These are phyloP conservation scores for Zoanthus solanderi DNA, from an alignment of 92 coral and sea anemone genomes.

Conservation along the genomic window DNA sequence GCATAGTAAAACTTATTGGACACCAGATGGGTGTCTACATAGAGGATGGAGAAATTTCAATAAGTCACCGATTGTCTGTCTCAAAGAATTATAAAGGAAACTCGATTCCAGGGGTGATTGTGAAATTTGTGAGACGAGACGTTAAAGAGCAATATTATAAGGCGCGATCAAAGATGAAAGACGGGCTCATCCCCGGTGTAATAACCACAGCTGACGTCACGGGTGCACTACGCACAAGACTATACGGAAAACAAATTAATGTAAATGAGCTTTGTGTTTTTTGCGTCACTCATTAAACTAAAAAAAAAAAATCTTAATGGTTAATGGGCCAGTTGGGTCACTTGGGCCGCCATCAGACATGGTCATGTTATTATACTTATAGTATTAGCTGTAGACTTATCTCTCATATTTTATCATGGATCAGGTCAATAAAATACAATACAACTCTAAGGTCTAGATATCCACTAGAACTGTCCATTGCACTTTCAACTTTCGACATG, in stretches of 20 bases:
- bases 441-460: neutral
- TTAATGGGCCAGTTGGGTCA: too few species aligned
- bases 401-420: neutral
- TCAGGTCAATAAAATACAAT: neutral
- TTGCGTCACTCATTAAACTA: too few species aligned
- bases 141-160: constrained; percentile 1
- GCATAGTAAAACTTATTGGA: neutral
- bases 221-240: too few species aligned
- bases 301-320: too few species aligned
- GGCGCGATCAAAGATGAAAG: neutral
- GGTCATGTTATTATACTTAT: too few species aligned
- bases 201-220: too few species aligned
- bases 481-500: neutral
- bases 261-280: too few species aligned
- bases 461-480: neutral
- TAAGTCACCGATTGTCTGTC: neutral
- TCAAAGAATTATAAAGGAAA: neutral
- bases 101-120: neutral
- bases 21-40: neutral
- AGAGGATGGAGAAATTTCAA: neutral
- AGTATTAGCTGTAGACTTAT: neutral
- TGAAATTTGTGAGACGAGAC: neutral
- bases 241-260: too few species aligned
- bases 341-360: too few species aligned
- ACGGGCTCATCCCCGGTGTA: too few species aligned